These are phyloP conservation scores for Syndactyla subalaris DNA, from an alignment of 2,797 vertebrate species.

Conservation along the genomic window DNA sequence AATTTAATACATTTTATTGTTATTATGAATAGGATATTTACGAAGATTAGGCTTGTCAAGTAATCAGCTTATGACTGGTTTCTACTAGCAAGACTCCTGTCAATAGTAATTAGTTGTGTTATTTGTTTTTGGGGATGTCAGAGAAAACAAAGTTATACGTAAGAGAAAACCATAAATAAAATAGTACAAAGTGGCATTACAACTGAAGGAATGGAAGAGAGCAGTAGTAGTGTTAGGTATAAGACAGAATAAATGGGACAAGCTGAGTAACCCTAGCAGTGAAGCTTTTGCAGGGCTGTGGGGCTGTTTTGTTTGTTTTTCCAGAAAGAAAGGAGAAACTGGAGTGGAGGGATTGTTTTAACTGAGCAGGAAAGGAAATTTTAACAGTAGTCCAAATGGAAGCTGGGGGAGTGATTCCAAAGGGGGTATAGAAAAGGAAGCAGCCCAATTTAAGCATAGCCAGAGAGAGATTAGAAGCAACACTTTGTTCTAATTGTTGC, in stretches of 20 bases:
- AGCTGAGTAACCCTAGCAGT: background rate
- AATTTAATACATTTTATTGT: background rate
- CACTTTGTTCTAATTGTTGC: background rate
- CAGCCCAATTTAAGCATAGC: background rate
- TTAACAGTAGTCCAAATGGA: background rate
- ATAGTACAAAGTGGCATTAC: background rate
- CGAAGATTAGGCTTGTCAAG: background rate
- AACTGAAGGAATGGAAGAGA: background rate
- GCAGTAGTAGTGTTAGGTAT: background rate
- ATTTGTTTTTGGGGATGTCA: background rate
- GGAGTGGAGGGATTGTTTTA: background rate
- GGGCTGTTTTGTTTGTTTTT: background rate
- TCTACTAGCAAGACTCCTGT: background rate
- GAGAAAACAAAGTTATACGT: background rate
- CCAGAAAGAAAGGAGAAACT: background rate
- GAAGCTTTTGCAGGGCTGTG: background rate
- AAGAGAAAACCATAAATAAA: background rate
- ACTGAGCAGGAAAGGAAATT: background rate
- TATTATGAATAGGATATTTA: background rate
- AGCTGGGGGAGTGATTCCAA: background rate
- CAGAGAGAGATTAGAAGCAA: background rate
- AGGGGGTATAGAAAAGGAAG: background rate
- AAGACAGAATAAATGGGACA: background rate
- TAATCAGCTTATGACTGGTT: constrained; percentile 1
- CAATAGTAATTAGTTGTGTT: background rate